Evolutionary conservation across 2,797 vertebrate genomes (phyloP).

Genomic region (Stomatorhinus walkeri): DNA sequence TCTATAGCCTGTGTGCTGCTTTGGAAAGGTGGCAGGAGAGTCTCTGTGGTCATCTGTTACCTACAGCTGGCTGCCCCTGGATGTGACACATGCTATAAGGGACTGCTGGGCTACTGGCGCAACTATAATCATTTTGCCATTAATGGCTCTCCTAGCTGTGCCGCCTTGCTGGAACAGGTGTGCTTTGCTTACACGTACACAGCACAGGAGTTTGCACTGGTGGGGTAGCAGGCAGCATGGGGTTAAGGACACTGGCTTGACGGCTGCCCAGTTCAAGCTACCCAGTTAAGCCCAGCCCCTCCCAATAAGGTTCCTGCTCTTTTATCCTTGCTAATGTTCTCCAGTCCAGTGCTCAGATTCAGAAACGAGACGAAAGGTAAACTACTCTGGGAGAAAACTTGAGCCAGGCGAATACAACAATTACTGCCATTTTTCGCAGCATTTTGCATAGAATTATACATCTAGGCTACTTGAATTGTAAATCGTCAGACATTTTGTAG

Average conservation of each 20-base stretch:
- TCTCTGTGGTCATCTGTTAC: constrained; percentile 5
- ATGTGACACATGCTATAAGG: neutral
- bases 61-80: neutral
- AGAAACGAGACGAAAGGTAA: neutral
- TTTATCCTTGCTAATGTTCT: neutral
- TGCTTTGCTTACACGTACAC: neutral
- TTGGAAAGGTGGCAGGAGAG: neutral
- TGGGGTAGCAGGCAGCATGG: neutral
- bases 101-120: neutral
- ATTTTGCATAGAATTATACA: neutral
- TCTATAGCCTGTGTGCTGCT: neutral
- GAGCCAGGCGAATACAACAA: neutral
- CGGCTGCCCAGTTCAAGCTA: neutral
- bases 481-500: neutral
- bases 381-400: neutral
- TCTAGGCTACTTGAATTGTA: neutral
- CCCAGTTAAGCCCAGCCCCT: neutral
- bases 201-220: neutral
- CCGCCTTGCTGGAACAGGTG: neutral
- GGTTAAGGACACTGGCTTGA: neutral
- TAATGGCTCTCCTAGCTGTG: neutral
- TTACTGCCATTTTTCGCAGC: neutral
- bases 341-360: neutral
- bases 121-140: constrained; percentile 3
- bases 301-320: neutral